Evolutionary conservation across 2,888 invertebrate species (phyloP).

Genomic region (Cantharis rustica): DNA sequence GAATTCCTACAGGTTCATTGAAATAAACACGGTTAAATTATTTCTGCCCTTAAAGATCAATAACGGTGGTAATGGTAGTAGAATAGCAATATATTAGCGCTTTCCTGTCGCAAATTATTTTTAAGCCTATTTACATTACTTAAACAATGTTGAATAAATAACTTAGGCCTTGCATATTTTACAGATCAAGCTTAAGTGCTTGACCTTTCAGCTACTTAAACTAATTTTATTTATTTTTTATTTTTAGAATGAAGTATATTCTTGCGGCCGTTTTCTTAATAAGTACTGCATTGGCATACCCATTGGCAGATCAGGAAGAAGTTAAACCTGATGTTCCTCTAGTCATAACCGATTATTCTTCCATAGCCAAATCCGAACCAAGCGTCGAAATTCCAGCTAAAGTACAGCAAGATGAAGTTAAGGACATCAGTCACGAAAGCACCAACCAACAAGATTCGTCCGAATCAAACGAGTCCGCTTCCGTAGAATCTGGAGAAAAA

Average conservation of each 20-base stretch:
- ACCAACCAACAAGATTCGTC: constrained; percentile 39
- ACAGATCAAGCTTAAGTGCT: not conserved
- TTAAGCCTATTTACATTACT: not conserved
- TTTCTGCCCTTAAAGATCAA: not conserved
- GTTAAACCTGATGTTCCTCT: constrained; percentile 47
- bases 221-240: constrained; percentile 21
- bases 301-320: constrained; percentile 61
- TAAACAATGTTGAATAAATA: not conserved
- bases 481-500: constrained; percentile 49
- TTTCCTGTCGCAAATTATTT: constrained; percentile 1
- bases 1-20: not conserved
- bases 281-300: constrained; percentile 61
- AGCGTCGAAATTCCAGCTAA: not conserved
- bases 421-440: constrained; percentile 36
- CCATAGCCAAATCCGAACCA: constrained; percentile 50
- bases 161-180: not conserved
- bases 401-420: constrained; percentile 25
- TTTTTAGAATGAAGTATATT: constrained; percentile 68
- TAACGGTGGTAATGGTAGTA: not conserved
- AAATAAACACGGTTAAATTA: not conserved
- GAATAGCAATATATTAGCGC: not conserved
- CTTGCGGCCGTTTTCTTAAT: constrained; percentile 64
- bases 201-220: not conserved
- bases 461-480: constrained; percentile 40
- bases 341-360: constrained; percentile 55